A percentile compares a stretch with the other conserved stretches of the same genome.
Conservation (phyloP, 2,888 invertebrate species). For the Papilio gigon region DNA sequence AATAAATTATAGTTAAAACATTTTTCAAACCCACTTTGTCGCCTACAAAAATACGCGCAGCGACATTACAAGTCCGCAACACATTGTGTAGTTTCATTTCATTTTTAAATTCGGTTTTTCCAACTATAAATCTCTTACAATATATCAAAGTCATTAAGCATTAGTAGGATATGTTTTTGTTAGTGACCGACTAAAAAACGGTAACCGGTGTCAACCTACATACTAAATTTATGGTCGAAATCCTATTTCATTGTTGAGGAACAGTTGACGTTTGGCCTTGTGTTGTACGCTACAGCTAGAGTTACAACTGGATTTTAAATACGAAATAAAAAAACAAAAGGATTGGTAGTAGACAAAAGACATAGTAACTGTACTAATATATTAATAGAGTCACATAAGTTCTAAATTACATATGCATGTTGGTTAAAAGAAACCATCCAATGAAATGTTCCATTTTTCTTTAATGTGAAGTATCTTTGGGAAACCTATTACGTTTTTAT, state of each 20-base stretch:
- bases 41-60: conserved; percentile 21
- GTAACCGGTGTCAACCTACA: conserved; percentile 40
- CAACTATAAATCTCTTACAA: not conserved
- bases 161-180: conserved; percentile 34
- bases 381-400: not conserved
- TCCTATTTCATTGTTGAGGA: conserved; percentile 33
- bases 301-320: conserved; percentile 18
- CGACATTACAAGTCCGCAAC: not conserved
- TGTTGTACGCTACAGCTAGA: conserved; percentile 2
- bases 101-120: conserved; percentile 4
- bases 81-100: not conserved
- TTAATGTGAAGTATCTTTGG: too few species aligned
- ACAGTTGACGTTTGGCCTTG: conserved; percentile 45
- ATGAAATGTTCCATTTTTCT: too few species aligned
- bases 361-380: not conserved
- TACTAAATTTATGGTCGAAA: conserved; percentile 43
- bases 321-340: not conserved
- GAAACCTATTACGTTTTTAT: too few species aligned
- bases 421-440: too few species aligned
- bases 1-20: conserved; percentile 18
- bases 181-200: conserved; percentile 11
- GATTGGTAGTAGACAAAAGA: not conserved
- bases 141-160: conserved; percentile 24
- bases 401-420: not conserved
- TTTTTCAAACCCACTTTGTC: conserved; percentile 36